Conservation (phyloP, 2,113 vertebrate genomes). For the Neoarius graeffei region DNA sequence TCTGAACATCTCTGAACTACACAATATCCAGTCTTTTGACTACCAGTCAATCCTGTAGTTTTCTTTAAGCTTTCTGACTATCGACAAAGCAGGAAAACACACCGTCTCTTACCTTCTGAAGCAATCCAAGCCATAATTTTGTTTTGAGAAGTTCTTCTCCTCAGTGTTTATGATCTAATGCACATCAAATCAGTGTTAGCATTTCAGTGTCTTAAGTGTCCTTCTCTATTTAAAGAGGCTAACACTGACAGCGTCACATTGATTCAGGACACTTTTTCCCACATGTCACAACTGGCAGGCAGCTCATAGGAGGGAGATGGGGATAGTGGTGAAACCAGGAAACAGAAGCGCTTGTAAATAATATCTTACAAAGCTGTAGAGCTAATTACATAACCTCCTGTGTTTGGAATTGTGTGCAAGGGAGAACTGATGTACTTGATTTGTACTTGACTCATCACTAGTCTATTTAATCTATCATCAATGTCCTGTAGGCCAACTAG, state of each 20-base stretch:
- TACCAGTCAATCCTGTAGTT: constrained; percentile 21
- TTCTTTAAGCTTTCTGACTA: background rate
- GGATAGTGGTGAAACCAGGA: background rate
- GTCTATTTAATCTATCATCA: too few species aligned
- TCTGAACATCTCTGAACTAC: background rate
- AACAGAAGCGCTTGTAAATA: constrained; percentile 9
- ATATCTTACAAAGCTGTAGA: constrained; percentile 9
- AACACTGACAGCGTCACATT: constrained; percentile 47
- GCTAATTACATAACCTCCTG: background rate
- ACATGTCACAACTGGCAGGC: constrained; percentile 62
- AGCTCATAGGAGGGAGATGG: constrained; percentile 3
- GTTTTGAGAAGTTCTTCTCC: constrained; percentile 24
- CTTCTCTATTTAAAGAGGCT: constrained; percentile 72
- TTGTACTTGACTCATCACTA: too few species aligned
- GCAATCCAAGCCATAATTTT: constrained; percentile 62
- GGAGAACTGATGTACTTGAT: background rate
- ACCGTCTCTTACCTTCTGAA: constrained; percentile 71
- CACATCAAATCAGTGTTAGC: constrained; percentile 56
- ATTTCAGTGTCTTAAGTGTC: constrained; percentile 64
- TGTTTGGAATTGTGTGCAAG: constrained; percentile 6
- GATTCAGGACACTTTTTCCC: constrained; percentile 56
- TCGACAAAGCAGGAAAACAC: background rate
- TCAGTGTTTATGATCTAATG: constrained; percentile 13
- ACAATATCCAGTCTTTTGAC: constrained; percentile 11
- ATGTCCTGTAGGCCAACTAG: too few species aligned